phyloP scores from a whole-genome alignment of 2,797 vertebrate genomes.

The Avahi laniger region DNA sequence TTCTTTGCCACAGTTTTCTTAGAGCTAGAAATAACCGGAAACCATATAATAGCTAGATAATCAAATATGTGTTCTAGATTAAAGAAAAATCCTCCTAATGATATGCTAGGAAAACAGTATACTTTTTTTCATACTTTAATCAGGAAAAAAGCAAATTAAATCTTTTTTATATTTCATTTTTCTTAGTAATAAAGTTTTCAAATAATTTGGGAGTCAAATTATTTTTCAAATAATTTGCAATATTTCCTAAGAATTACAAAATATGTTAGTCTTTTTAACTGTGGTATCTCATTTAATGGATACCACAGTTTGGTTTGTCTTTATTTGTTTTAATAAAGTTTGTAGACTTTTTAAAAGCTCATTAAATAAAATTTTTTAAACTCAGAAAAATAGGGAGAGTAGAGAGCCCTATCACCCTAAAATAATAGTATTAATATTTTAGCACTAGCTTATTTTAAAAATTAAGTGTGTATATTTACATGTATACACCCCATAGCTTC shows the following conservation, averaged over 20 bases:
- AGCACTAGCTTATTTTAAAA: slow-evolving; percentile 28
- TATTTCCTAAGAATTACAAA: neutral
- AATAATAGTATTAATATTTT: slow-evolving; percentile 4
- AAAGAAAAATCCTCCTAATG: neutral
- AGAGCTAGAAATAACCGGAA: neutral
- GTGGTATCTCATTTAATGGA: neutral
- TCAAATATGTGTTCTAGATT: neutral
- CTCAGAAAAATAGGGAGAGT: neutral
- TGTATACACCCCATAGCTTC: neutral
- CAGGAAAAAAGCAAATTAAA: slow-evolving; percentile 24
- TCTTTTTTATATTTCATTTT: slow-evolving; percentile 16
- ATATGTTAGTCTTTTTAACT: neutral
- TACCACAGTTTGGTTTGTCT: neutral
- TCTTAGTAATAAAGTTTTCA: neutral
- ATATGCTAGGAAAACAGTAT: neutral
- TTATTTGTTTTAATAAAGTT: neutral
- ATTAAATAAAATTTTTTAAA: neutral
- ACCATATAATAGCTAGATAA: neutral
- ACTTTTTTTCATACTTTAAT: neutral
- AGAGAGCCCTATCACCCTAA: neutral
- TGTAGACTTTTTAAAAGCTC: neutral
- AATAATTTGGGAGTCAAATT: neutral
- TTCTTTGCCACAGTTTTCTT: slow-evolving; percentile 18
- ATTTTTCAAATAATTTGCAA: neutral
- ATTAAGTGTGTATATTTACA: neutral